Base-by-base conservation (phyloP, 2,888 invertebrate species). In the Homarus gammarus region DNA sequence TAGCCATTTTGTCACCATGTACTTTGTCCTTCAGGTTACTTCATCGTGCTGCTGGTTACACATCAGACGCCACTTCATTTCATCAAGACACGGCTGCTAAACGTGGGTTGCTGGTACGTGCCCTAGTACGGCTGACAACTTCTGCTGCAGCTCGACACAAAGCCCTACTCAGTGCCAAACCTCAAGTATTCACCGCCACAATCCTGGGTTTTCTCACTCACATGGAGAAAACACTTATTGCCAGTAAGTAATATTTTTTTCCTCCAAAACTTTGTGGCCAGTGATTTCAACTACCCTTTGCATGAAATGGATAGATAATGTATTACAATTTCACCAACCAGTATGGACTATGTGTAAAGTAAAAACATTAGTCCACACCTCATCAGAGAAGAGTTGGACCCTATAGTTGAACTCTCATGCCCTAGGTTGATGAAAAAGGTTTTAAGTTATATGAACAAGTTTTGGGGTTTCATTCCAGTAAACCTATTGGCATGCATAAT, bases 21-120 rank as follows among this genome's bases (percentile, higher is more conserved):
- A n/a, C 27, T 82, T 15, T 51, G 18, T 61, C 18, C n/a, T n/a
- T 10, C 87, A 90, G 90, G 27, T 51, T 91, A 31, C 75, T 91
- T 36, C 91, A 91, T 38, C 79, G 89, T 61, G 92, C 89, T 18
- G 89, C 92, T 10, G 90, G 89, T 15, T 90, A 90, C 81, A 85
- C 85, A 18, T 82, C 88, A 64, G 90, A 90, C 61, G 86, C 86
- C 27, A 77, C 51, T 27, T 73, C 75, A 5, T 87, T 85, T 64
- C 91, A 89, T 38, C 75, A 51, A 3, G 85, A 87, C 33, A 87
- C 85, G 2, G 61, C 75, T n/a, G 73, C 83, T 44, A 92, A 92
- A 79, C 83, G 91, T 33, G 77, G 89, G 5, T 81, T 91, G 15
- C 82, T 91, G 72, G 81, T 91, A 6, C 89, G 90, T 8, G 87